A percentile compares a stretch with the other conserved stretches of the same genome.
Conservation (phyloP, 2,113 vertebrate species). For the Spheniscus mendiculus region DNA sequence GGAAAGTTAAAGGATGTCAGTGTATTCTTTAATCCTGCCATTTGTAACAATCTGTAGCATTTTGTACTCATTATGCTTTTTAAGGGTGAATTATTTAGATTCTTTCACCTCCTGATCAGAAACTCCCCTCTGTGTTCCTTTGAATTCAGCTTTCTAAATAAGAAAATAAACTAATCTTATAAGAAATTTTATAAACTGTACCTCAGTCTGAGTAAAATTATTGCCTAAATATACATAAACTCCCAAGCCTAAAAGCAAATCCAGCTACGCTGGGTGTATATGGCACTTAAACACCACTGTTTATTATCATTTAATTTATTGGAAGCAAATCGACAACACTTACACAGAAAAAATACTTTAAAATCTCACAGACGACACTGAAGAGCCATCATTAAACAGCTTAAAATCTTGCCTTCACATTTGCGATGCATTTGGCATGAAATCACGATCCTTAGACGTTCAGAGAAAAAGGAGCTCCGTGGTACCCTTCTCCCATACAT, state of each 20-base stretch:
- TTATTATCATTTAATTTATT: neutral
- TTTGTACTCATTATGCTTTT: conserved; percentile 26
- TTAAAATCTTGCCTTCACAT: neutral
- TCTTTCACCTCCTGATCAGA: neutral
- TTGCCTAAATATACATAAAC: neutral
- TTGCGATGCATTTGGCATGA: neutral
- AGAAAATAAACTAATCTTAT: neutral
- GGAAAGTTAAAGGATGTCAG: conserved; percentile 28
- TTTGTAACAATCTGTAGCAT: neutral
- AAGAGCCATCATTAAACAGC: neutral
- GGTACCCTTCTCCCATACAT: neutral
- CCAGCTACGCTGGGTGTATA: neutral
- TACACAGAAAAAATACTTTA: neutral
- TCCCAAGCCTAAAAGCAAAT: neutral
- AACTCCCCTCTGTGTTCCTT: neutral
- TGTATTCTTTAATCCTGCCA: conserved; percentile 1
- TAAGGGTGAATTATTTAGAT: conserved; percentile 4
- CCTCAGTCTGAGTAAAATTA: neutral
- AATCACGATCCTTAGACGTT: neutral
- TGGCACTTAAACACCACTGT: neutral
- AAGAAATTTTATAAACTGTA: neutral
- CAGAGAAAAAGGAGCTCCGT: neutral
- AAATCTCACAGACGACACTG: neutral
- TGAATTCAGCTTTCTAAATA: neutral
- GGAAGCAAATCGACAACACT: neutral